phyloP scores from a whole-genome alignment of 2,888 invertebrate genomes.

The Spialia ferax region DNA sequence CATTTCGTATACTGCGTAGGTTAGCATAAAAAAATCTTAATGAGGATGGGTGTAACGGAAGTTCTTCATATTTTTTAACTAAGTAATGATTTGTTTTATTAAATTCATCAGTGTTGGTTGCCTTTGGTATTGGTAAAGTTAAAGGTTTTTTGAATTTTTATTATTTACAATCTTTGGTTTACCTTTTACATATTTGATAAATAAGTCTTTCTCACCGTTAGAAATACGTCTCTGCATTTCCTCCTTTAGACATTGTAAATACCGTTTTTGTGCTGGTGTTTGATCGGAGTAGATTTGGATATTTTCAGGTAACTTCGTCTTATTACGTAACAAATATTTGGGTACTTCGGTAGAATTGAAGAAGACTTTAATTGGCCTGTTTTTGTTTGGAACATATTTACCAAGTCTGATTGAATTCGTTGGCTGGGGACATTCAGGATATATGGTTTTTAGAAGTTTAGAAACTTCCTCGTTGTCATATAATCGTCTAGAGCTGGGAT shows the following conservation, averaged over 20 bases:
- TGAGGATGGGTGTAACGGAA: constrained; percentile 40
- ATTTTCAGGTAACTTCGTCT: constrained; percentile 26
- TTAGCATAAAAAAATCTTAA: constrained; percentile 48
- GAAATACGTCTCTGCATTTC: constrained; percentile 34
- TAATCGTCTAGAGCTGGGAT: constrained; percentile 30
- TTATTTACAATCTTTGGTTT: constrained; percentile 19
- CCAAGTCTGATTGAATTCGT: background rate
- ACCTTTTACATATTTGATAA: constrained; percentile 39
- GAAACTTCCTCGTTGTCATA: constrained; percentile 17
- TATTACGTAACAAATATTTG: constrained; percentile 9
- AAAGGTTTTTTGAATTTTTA: constrained; percentile 1
- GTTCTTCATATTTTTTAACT: constrained; percentile 44
- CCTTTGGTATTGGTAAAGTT: background rate
- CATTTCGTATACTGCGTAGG: constrained; percentile 46
- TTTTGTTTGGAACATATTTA: constrained; percentile 1
- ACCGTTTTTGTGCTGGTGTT: constrained; percentile 40
- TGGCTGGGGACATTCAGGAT: constrained; percentile 11
- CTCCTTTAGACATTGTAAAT: constrained; percentile 32
- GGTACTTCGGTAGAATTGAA: constrained; percentile 2
- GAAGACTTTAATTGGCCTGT: constrained; percentile 7
- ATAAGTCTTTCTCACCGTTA: constrained; percentile 35
- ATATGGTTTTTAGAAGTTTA: constrained; percentile 3
- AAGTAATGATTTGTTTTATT: constrained; percentile 36
- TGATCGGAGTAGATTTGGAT: constrained; percentile 41
- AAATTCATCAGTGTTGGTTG: constrained; percentile 16